Evolutionary conservation across 2,113 vertebrate species (phyloP).

Genomic region (Amazona guildingii): DNA sequence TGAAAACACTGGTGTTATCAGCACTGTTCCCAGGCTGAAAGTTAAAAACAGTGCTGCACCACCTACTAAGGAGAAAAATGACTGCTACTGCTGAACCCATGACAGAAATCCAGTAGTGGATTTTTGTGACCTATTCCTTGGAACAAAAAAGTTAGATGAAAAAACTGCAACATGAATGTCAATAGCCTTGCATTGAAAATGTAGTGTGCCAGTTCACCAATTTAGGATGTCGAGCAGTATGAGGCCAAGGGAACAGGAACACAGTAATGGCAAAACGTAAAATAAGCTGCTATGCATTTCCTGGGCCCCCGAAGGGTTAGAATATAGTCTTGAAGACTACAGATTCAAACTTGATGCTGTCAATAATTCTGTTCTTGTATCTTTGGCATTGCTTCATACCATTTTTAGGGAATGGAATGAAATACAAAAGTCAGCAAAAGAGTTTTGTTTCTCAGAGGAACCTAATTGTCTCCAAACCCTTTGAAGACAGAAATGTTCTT

Average conservation of each 20-base stretch:
- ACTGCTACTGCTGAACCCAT: too few species aligned
- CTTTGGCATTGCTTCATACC: not conserved
- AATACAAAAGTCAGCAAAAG: not conserved
- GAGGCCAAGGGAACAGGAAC: not conserved
- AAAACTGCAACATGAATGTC: not conserved
- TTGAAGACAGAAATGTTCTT: not conserved
- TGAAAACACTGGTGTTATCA: too few species aligned
- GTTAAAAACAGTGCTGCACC: too few species aligned
- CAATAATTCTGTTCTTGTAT: not conserved
- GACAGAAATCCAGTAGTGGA: not conserved
- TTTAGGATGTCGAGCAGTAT: not conserved
- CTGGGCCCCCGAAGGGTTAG: not conserved
- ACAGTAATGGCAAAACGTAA: not conserved
- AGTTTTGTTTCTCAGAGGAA: not conserved
- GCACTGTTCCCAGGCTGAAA: too few species aligned
- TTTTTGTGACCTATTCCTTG: not conserved
- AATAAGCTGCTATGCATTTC: not conserved
- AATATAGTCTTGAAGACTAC: not conserved
- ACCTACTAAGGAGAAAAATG: too few species aligned
- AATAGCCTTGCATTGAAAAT: not conserved
- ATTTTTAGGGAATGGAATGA: not conserved
- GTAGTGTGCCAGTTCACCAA: not conserved
- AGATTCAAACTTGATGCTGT: not conserved
- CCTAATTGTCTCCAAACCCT: not conserved
- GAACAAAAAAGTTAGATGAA: not conserved